Evolutionary conservation across 1,140 invertebrate species (phyloP).

Genomic region (Ladona fulva): DNA sequence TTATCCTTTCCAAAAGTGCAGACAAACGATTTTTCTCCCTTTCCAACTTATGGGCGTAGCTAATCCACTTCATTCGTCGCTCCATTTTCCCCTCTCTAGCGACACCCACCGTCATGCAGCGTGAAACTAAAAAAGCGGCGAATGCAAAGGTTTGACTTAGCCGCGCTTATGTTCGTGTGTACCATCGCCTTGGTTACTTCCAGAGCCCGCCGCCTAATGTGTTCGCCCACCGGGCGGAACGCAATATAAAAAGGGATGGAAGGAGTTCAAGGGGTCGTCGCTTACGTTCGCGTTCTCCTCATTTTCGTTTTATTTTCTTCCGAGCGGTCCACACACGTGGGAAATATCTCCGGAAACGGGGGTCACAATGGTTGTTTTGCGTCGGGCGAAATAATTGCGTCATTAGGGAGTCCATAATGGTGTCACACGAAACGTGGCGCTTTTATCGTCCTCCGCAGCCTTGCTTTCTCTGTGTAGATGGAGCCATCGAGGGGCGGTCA

Average conservation of each 20-base stretch:
- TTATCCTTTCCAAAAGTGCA: background rate
- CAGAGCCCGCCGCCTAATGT: background rate
- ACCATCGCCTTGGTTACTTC: background rate
- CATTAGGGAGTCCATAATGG: background rate
- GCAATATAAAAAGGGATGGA: too few species aligned
- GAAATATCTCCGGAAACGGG: background rate
- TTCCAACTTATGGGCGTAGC: background rate
- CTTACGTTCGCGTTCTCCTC: background rate
- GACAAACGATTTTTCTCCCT: conserved; percentile 4
- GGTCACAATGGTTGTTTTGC: background rate
- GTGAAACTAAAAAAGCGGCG: too few species aligned
- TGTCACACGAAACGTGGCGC: background rate
- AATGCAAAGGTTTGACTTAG: too few species aligned
- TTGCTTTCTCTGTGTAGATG: too few species aligned
- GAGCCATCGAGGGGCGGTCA: too few species aligned
- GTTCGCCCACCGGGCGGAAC: background rate
- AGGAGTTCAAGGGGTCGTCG: background rate
- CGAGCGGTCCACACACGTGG: background rate
- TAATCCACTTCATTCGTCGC: background rate
- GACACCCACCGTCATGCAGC: background rate
- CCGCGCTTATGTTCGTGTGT: too few species aligned
- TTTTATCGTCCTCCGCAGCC: background rate
- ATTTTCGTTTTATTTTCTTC: background rate
- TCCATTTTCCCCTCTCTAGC: background rate
- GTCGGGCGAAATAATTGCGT: background rate